These are phyloP conservation scores for Lophotis ruficrista DNA, from an alignment of 2,113 vertebrate species.

Conservation along the genomic window DNA sequence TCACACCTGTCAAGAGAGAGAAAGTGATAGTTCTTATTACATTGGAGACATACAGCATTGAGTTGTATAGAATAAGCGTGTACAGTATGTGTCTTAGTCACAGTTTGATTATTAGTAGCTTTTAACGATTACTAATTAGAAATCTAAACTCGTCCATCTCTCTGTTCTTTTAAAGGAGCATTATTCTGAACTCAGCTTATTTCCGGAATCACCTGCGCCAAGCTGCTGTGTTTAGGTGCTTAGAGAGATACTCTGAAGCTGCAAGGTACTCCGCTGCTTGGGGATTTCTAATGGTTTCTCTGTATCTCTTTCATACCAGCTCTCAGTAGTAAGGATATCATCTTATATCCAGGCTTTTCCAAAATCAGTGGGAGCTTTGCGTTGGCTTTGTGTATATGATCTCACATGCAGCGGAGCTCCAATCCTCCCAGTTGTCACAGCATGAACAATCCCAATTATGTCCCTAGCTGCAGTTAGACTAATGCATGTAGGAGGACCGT, in stretches of 20 bases:
- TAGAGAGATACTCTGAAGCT: constrained; percentile 79
- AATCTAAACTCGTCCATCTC: neutral
- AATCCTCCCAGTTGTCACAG: neutral
- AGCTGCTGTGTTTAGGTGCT: constrained; percentile 74
- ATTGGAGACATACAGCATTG: neutral
- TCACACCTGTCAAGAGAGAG: constrained; percentile 23
- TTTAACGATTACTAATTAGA: constrained; percentile 10
- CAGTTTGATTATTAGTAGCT: neutral
- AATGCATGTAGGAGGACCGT: neutral
- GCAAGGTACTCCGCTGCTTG: constrained; percentile 70
- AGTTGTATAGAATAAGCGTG: neutral
- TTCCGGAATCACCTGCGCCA: constrained; percentile 81
- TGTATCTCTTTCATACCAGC: neutral
- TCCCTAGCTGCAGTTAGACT: neutral
- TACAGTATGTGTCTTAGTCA: neutral
- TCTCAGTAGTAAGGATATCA: neutral
- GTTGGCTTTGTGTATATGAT: neutral
- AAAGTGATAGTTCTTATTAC: neutral
- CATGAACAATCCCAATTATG: neutral
- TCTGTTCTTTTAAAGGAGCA: constrained; percentile 73
- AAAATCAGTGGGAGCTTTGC: neutral
- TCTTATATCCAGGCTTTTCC: neutral
- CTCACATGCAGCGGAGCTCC: neutral
- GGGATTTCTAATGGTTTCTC: constrained; percentile 12
- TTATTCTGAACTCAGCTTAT: constrained; percentile 76